Base-by-base conservation (phyloP, 2,113 vertebrate genomes). In the Chascanopsetta lugubris region DNA sequence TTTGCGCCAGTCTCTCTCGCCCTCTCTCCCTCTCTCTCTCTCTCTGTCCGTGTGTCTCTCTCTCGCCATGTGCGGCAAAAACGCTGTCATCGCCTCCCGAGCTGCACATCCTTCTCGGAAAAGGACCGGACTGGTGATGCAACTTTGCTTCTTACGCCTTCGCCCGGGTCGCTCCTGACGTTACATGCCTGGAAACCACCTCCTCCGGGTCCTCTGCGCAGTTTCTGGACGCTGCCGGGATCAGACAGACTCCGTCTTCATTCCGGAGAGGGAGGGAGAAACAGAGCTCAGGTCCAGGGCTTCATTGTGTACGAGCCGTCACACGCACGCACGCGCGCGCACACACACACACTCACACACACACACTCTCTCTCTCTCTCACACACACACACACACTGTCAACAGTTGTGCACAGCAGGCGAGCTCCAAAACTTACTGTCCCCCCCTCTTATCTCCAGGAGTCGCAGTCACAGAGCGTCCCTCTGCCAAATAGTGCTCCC, bases 71-170 rank as follows among this genome's bases (percentile, higher is more conserved):
- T 75, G 85, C 76, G 82, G 75, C 82, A 68, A 69, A 82, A 81
- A 75, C 70, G 77, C 70, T 69, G 77, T 77, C 84, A 77, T 77
- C 76, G 49, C 75, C 74, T 69, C 61, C 73, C 36, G 63, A 66
- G 62, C 42, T 63, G 24, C 79, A 60, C 87, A 88, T 91, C 81
- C 74, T 89, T 84, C 84, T 84, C 47, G 70, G 69, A 79, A 82
- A 82, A 77, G 48, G 67, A 58, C 70, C 42, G 45, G 46, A 61
- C 58, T n/a, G 15, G 55, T 67, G 80, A 85, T 72, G 81, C 82
- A 78, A 83, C 58, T 57, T 27, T 49, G 59, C 27, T 21, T 11
- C n/a, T 21, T 12, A 55, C n/a, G 32, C 59, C 51, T 79, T 68
- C 47, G 6, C 72, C 77, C 65, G 55, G 60, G 59, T 77, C 57